Conservation (phyloP, 2,113 vertebrate genomes). For the Ophthalmotilapia sp. region DNA sequence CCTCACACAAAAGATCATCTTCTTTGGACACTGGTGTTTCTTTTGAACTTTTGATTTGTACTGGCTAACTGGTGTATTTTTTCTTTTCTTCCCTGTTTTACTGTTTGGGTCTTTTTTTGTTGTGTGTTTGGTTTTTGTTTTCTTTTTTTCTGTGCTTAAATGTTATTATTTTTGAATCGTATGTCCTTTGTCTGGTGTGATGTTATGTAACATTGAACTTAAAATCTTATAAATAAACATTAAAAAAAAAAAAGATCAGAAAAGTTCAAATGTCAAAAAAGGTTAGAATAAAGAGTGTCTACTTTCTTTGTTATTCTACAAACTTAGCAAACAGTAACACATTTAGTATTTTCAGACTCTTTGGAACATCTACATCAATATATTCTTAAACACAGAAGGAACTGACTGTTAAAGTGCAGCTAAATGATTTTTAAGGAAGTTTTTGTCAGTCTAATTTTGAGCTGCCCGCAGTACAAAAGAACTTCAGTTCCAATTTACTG, state of each 20-base stretch:
- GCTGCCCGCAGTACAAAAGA: background rate
- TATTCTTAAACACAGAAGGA: background rate
- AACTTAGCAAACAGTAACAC: background rate
- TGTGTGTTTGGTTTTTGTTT: background rate
- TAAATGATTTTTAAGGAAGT: background rate
- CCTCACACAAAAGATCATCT: background rate
- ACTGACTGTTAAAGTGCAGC: background rate
- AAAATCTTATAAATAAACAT: background rate
- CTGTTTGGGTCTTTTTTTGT: no score
- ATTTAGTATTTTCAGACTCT: background rate
- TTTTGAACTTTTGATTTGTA: background rate
- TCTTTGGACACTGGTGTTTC: background rate
- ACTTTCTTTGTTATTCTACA: background rate
- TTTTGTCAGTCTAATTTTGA: background rate
- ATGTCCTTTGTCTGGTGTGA: background rate
- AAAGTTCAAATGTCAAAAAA: background rate
- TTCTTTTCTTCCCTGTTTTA: background rate
- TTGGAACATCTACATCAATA: background rate
- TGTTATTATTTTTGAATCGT: background rate
- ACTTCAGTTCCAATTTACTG: background rate
- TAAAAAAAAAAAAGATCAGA: background rate
- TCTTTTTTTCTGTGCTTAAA: background rate
- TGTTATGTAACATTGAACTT: background rate
- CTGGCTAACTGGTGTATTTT: background rate
- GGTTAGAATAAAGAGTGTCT: background rate